Percentiles rank a stretch among this genome's conserved stretches.
Conservation (phyloP, 2,113 vertebrate species). For the Guaruba guarouba region DNA sequence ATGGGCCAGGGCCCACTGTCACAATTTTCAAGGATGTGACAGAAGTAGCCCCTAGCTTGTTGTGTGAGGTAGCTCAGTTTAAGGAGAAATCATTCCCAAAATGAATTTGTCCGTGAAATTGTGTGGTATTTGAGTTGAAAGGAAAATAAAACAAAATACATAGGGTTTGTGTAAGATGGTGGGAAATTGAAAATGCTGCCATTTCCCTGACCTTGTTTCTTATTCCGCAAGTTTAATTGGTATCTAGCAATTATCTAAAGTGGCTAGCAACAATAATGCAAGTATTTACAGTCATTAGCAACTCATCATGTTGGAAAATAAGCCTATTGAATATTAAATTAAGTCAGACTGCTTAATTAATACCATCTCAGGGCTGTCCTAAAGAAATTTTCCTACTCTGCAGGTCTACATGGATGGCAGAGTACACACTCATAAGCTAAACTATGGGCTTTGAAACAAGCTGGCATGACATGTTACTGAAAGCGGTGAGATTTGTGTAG, state of each 20-base stretch:
- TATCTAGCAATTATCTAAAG: slow-evolving; percentile 36
- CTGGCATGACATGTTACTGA: background rate
- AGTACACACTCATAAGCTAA: background rate
- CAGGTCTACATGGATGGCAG: background rate
- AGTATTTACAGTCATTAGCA: slow-evolving; percentile 50
- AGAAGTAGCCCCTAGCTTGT: background rate
- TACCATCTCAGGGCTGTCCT: background rate
- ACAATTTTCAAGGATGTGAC: background rate
- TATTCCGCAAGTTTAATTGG: slow-evolving; percentile 21
- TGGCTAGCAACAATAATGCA: background rate
- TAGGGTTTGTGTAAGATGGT: background rate
- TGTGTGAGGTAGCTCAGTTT: background rate
- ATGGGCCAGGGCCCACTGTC: background rate
- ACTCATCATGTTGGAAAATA: slow-evolving; percentile 29
- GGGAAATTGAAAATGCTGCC: background rate
- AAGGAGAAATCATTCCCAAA: background rate
- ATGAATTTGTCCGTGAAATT: background rate
- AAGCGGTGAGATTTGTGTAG: background rate
- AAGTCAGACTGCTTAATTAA: slow-evolving; percentile 49
- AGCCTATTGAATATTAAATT: slow-evolving; percentile 48
- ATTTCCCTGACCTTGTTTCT: background rate
- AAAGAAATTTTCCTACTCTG: background rate
- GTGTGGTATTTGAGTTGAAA: background rate
- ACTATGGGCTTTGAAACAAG: background rate
- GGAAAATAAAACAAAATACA: background rate